phyloP scores from a whole-genome alignment of 64 coral and sea anemone genomes.

The Anthopleura sola region DNA sequence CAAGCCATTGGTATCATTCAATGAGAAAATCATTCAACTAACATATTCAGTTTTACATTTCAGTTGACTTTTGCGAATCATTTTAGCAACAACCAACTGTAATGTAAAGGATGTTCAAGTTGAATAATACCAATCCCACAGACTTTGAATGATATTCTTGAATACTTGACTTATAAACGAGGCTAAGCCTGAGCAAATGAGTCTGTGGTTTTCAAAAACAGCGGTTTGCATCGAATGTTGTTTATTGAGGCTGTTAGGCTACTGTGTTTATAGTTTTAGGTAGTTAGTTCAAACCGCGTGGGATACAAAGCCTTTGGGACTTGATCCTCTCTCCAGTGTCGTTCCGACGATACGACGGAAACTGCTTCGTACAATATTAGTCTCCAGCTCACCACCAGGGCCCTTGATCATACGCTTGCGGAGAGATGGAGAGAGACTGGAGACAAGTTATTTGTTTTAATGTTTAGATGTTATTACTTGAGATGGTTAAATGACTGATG shows the following conservation, averaged over 20 bases:
- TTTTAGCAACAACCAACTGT: no score
- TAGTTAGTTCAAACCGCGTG: not conserved
- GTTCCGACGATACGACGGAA: constrained; percentile 25
- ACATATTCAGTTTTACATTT: no score
- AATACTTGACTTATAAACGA: no score
- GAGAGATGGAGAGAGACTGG: constrained; percentile 18
- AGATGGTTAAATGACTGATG: not conserved
- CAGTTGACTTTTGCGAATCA: no score
- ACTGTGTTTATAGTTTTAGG: not conserved
- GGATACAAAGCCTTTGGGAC: constrained; percentile 7
- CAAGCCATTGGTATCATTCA: no score
- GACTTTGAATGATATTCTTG: no score
- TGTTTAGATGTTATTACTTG: not conserved
- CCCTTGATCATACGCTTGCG: not conserved
- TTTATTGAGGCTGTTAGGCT: not conserved
- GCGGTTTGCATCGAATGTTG: no score
- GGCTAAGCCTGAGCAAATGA: no score
- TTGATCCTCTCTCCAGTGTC: not conserved
- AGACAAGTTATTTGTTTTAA: constrained; percentile 17
- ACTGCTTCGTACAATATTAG: constrained; percentile 4
- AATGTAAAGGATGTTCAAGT: no score
- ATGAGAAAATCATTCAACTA: no score
- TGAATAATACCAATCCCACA: no score
- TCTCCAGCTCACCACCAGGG: constrained; percentile 7
- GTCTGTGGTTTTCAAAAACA: no score